A percentile compares a stretch with the other conserved stretches of the same genome.
phyloP scores from a whole-genome alignment of 2,797 vertebrate genomes.

The Babyrousa celebensis region DNA sequence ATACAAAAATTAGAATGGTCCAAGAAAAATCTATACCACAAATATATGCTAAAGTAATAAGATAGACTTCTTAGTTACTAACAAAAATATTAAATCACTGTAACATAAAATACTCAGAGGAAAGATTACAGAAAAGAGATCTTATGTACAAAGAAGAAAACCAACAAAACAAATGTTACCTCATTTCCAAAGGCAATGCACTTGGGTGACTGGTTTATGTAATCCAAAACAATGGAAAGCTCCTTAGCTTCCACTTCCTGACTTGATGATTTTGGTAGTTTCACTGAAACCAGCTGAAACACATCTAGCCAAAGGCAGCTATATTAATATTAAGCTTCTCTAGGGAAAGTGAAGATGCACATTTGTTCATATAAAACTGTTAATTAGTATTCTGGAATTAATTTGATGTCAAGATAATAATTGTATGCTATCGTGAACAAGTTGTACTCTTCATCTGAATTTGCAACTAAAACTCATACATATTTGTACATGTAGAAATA shows the following conservation, averaged over 20 bases:
- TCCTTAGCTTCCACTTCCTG: conserved; percentile 93
- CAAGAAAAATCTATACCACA: not conserved
- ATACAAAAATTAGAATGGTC: not conserved
- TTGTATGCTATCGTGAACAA: not conserved
- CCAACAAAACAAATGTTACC: conserved; percentile 88
- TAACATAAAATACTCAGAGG: not conserved
- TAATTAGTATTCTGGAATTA: not conserved
- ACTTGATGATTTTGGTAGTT: conserved; percentile 92
- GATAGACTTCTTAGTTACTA: not conserved
- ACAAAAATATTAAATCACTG: not conserved
- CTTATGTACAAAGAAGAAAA: not conserved
- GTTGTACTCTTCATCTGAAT: not conserved
- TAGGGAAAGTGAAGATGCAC: not conserved
- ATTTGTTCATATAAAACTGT: not conserved
- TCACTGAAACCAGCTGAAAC: conserved; percentile 94
- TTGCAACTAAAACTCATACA: not conserved
- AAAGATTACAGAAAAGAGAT: not conserved
- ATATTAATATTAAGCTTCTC: conserved; percentile 52
- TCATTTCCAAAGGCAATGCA: conserved; percentile 93
- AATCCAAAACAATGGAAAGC: conserved; percentile 91
- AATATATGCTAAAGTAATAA: not conserved
- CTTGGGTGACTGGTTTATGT: conserved; percentile 92
- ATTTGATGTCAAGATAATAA: not conserved
- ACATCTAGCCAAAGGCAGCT: conserved; percentile 89
- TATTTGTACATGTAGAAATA: not conserved